phyloP scores from a whole-genome alignment of 2,888 invertebrate genomes.

The Thera obeliscata region DNA sequence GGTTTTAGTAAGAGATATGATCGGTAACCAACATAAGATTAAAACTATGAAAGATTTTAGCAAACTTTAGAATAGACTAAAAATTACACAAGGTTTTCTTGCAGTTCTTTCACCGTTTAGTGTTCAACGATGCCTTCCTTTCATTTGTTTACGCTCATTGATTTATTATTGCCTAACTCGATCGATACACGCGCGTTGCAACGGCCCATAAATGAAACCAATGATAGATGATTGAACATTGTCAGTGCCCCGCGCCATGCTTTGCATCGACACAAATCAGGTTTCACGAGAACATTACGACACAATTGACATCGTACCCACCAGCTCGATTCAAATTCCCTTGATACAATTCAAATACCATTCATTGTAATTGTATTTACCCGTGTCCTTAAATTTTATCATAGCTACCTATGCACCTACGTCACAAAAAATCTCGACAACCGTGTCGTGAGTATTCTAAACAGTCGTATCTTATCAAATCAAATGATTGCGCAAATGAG shows the following conservation, averaged over 20 bases:
- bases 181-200: constrained; percentile 43
- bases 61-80: neutral
- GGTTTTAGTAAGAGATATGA: neutral
- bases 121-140: neutral
- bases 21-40: neutral
- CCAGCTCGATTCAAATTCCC: constrained; percentile 22
- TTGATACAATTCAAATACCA: neutral
- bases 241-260: constrained; percentile 35
- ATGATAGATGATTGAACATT: constrained; percentile 49
- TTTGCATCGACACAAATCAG: constrained; percentile 46
- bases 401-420: constrained; percentile 41
- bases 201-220: constrained; percentile 48
- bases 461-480: constrained; percentile 78
- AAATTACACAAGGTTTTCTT: neutral
- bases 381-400: constrained; percentile 54
- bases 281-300: constrained; percentile 47
- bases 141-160: neutral
- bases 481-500: constrained; percentile 78
- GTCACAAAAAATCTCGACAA: constrained; percentile 77
- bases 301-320: constrained; percentile 39
- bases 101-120: neutral
- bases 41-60: neutral
- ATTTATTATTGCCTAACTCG: constrained; percentile 31
- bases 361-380: constrained; percentile 35
- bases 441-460: constrained; percentile 68